These are phyloP conservation scores for Maconellicoccus hirsutus DNA, from an alignment of 1,140 invertebrate genomes.

Conservation along the genomic window DNA sequence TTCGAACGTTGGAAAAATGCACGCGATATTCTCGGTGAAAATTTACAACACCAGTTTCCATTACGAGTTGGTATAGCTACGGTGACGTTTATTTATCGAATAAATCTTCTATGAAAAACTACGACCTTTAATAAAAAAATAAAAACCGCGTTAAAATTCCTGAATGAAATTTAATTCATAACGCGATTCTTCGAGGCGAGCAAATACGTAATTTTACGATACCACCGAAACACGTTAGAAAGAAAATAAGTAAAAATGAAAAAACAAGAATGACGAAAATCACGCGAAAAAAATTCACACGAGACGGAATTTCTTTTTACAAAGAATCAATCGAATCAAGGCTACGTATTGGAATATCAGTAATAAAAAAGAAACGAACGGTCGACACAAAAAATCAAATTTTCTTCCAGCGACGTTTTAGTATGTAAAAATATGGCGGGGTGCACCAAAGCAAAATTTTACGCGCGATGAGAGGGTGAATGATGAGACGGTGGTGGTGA, in stretches of 20 bases:
- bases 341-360: neutral
- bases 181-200: too few relatives aligned
- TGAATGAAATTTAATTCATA: too few relatives aligned
- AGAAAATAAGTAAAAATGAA: neutral
- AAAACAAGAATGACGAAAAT: neutral
- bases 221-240: neutral
- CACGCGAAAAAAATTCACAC: neutral
- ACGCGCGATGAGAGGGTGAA: neutral
- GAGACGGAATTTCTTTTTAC: neutral
- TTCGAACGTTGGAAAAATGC: neutral
- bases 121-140: too few relatives aligned
- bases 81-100: too few relatives aligned
- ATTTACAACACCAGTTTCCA: too few relatives aligned
- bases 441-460: neutral
- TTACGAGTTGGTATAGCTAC: too few relatives aligned
- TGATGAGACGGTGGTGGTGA: neutral
- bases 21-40: neutral
- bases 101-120: too few relatives aligned
- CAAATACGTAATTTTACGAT: too few relatives aligned
- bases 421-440: slow-evolving; percentile 1
- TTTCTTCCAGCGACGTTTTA: neutral
- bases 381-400: neutral
- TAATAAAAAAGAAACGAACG: neutral
- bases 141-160: too few relatives aligned
- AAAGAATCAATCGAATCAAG: neutral